Conservation (phyloP, 2,888 invertebrate genomes). For the Tetropium fuscum region DNA sequence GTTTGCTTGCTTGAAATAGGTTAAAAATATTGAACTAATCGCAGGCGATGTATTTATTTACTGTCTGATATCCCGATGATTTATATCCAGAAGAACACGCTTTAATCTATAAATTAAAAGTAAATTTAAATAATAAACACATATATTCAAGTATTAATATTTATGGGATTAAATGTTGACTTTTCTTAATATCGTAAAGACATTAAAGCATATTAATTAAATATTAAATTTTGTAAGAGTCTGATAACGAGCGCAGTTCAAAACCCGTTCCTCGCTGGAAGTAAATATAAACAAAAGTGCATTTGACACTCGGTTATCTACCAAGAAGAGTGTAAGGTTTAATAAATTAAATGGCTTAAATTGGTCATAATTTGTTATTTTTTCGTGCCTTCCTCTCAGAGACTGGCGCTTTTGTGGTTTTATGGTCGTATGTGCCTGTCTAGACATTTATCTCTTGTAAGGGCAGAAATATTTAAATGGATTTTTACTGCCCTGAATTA, state of each 20-base stretch:
- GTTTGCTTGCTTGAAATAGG: slow-evolving; percentile 5
- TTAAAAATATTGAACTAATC: slow-evolving; percentile 9
- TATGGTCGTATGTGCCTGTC: slow-evolving; percentile 17
- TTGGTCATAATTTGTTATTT: slow-evolving; percentile 13
- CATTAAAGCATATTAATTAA: slow-evolving; percentile 2
- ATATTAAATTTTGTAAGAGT: slow-evolving; percentile 10
- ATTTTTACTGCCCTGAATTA: slow-evolving; percentile 18
- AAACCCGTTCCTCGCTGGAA: not conserved
- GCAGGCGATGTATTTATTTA: slow-evolving; percentile 1
- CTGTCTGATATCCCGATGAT: slow-evolving; percentile 4
- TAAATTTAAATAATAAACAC: slow-evolving; percentile 16
- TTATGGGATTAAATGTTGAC: slow-evolving; percentile 5
- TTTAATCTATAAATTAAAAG: slow-evolving; percentile 10
- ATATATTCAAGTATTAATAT: slow-evolving; percentile 14
- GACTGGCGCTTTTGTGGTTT: slow-evolving; percentile 18
- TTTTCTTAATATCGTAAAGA: slow-evolving; percentile 6
- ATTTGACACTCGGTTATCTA: slow-evolving; percentile 3
- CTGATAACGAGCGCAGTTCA: slow-evolving; percentile 4
- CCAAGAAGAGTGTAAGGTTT: not conserved
- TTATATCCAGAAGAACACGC: slow-evolving; percentile 1
- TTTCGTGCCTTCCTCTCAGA: slow-evolving; percentile 5
- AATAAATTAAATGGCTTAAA: slow-evolving; percentile 13
- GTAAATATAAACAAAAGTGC: slow-evolving; percentile 4
- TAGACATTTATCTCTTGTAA: slow-evolving; percentile 24
- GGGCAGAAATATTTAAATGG: slow-evolving; percentile 6